Evolutionary conservation across 2,113 vertebrate species (phyloP).

Genomic region (Paramormyrops kingsleyae): DNA sequence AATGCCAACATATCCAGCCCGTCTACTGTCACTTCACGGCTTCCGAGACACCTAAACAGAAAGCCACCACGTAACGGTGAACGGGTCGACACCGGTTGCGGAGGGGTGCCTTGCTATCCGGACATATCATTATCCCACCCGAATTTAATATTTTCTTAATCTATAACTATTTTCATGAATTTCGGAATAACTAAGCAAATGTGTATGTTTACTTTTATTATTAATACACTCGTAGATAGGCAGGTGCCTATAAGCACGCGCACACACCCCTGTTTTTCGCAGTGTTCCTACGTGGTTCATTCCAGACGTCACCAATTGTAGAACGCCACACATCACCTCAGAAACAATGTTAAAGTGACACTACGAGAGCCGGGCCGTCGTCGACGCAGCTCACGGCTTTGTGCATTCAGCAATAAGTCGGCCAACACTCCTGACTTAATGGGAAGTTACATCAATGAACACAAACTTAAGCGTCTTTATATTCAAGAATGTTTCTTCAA

Average conservation of each 20-base stretch:
- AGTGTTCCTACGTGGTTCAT: slow-evolving; percentile 36
- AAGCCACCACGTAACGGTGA: slow-evolving; percentile 24
- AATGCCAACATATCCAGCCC: not conserved
- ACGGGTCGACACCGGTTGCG: not conserved
- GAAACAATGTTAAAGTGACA: slow-evolving; percentile 32
- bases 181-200: not conserved
- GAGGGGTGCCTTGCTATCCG: not conserved
- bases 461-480: not conserved
- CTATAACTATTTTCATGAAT: not conserved
- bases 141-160: not conserved
- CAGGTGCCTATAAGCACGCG: not conserved
- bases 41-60: slow-evolving; percentile 35
- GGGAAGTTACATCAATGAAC: not conserved
- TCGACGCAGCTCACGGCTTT: not conserved
- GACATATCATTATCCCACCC: not conserved
- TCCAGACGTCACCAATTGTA: slow-evolving; percentile 64
- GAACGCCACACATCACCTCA: slow-evolving; percentile 55
- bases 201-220: not conserved
- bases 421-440: not conserved
- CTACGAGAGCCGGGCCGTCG: not conserved
- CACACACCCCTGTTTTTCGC: slow-evolving; percentile 10
- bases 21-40: slow-evolving; percentile 37
- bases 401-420: not conserved
- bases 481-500: not conserved
- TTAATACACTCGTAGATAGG: not conserved